phyloP scores from a whole-genome alignment of 2,888 invertebrate species.

The Mythimna ferrago region DNA sequence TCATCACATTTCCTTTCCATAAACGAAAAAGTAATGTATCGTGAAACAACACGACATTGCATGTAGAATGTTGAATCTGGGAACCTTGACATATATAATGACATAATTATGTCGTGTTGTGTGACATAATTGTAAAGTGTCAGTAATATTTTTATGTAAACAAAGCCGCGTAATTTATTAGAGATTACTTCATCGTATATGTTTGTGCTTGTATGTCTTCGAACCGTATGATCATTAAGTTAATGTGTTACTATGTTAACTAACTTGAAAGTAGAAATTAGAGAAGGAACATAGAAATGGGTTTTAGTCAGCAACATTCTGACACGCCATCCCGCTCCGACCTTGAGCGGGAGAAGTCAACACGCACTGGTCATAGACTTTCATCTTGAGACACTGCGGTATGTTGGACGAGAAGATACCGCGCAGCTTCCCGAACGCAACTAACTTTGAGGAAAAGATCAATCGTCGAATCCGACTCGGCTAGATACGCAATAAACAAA shows the following conservation, averaged over 20 bases:
- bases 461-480: too few relatives aligned
- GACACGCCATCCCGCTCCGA: too few relatives aligned
- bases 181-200: background rate
- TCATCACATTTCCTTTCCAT: background rate
- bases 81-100: conserved; percentile 35
- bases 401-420: too few relatives aligned
- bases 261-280: too few relatives aligned
- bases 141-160: conserved; percentile 11
- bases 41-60: conserved; percentile 5
- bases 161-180: background rate
- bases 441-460: too few relatives aligned
- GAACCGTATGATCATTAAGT: background rate
- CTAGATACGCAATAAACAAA: too few relatives aligned
- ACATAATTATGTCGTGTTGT: conserved; percentile 12
- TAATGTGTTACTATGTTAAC: background rate
- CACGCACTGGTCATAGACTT: too few relatives aligned
- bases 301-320: too few relatives aligned
- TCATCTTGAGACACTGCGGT: too few relatives aligned
- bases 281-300: too few relatives aligned
- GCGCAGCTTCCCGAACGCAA: too few relatives aligned
- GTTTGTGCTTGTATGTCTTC: background rate
- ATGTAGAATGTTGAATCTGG: background rate
- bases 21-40: background rate
- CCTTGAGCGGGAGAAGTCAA: too few relatives aligned
- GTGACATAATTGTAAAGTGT: conserved; percentile 21